Evolutionary conservation across 2,797 vertebrate species (phyloP), one percentile per base, ranked within the genome.

Genomic region (Smutsia temminckii): DNA sequence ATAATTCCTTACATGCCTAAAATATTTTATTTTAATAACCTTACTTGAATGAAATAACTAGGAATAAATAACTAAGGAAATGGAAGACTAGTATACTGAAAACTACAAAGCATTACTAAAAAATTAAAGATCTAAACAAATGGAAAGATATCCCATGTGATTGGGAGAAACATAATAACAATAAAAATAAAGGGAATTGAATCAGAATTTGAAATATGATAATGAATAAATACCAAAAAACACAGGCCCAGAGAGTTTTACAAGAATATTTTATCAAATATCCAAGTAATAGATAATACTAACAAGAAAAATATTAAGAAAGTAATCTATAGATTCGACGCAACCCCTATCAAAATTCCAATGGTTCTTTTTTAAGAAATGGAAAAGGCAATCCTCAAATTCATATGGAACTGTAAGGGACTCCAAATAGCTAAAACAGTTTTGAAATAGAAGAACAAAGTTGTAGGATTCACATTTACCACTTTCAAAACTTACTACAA

Each of bases 401-500:
- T 66, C 13, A 20, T 25, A 69, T 57, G 72, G 40, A 86, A 78
- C 37, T 63, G 7, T 27, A 63, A 87, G 21, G 34, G 16, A 3
- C 5, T 53, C 42, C 53, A 71, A 49, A 57, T 59, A 89, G 34
- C 18, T n/a, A 84, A 83, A 75, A 57, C 20, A 59, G 53, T 71
- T 72, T 93, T 71, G 55, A 51, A 93, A 79, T 55, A 55, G 68
- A 53, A 89, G 49, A 85, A 34, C 37, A 49, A 69, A 23, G 21
- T 42, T 61, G 34, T 59, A 88, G 61, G 16, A 29, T 32, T 55
- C 55, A 89, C 20, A 78, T 17, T 42, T 80, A 20, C 53, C 29
- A n/a, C 63, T 64, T 85, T 89, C n/a, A 71, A 84, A 88, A 79
- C 72, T 79, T 93, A 85, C 8, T 59, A 53, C 37, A 83, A 86